These are phyloP conservation scores for Notarius quadriscutis DNA, from an alignment of 2,113 vertebrate species.

Conservation along the genomic window DNA sequence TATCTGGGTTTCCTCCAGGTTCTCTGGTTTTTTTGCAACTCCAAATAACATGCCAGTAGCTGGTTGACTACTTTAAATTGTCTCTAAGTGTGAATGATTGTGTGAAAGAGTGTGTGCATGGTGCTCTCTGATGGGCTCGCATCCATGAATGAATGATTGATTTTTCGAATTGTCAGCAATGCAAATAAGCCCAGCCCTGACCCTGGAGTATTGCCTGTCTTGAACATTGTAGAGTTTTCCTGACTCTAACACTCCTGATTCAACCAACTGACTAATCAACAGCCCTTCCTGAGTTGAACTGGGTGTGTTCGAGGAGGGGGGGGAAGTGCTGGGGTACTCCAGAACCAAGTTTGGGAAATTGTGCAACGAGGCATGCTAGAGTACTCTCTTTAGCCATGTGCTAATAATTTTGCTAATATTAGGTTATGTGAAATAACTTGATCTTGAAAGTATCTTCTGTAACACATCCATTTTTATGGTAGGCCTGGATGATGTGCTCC, in stretches of 20 bases:
- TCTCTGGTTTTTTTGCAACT: not conserved
- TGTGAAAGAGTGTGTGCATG: not conserved
- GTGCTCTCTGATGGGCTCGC: not conserved
- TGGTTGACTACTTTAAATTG: not conserved
- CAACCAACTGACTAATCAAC: not conserved
- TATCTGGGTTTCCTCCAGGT: not conserved
- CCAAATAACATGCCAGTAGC: not conserved
- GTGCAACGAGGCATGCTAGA: too few relatives aligned
- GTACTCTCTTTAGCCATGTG: too few relatives aligned
- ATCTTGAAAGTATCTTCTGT: not conserved
- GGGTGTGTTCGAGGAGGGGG: not conserved
- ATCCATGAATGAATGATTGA: not conserved
- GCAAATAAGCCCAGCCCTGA: not conserved
- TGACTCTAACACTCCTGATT: not conserved
- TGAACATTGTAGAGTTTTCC: too few relatives aligned
- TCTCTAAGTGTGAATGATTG: not conserved
- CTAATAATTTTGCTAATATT: not conserved
- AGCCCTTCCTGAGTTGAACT: not conserved
- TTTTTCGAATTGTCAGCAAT: not conserved
- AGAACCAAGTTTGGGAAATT: not conserved
- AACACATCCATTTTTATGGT: not conserved
- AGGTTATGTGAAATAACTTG: not conserved
- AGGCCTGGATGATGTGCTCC: not conserved
- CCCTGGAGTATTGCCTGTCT: not conserved
- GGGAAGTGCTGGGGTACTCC: not conserved